Conservation (phyloP, 2,113 vertebrate species). For the Calyptomena viridis region DNA sequence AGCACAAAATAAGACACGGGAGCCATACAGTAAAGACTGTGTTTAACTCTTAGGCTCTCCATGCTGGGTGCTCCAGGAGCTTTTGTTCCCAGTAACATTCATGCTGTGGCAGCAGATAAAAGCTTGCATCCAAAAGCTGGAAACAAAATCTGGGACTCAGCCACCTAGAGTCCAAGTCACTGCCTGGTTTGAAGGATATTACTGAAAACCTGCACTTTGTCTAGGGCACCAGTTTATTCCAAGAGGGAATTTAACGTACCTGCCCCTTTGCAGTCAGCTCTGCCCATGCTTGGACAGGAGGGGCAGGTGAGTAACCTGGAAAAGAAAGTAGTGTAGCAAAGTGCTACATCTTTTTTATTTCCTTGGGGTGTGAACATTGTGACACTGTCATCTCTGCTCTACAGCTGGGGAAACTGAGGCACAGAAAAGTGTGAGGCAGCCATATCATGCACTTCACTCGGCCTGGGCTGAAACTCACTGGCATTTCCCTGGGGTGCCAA, state of each 20-base stretch:
- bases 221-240: not conserved
- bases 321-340: not conserved
- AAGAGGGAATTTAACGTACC: not conserved
- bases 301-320: not conserved
- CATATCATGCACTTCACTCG: not conserved
- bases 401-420: not conserved
- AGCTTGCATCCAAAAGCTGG: not conserved
- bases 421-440: not conserved
- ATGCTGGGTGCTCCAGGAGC: not conserved
- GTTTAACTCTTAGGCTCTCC: not conserved
- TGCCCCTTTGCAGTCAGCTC: not conserved
- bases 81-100: not conserved
- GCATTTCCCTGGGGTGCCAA: not conserved
- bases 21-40: not conserved
- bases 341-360: not conserved
- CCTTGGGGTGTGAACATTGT: not conserved
- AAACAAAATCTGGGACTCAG: not conserved
- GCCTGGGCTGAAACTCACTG: not conserved
- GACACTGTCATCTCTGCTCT: not conserved
- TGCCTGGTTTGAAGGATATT: not conserved
- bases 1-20: not conserved
- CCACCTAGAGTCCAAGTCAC: not conserved
- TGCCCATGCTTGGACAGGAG: rapidly evolving
- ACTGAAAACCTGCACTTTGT: not conserved
- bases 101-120: not conserved